Base-by-base conservation (phyloP, 2,797 vertebrate genomes). In the Xenentodon cancila region DNA sequence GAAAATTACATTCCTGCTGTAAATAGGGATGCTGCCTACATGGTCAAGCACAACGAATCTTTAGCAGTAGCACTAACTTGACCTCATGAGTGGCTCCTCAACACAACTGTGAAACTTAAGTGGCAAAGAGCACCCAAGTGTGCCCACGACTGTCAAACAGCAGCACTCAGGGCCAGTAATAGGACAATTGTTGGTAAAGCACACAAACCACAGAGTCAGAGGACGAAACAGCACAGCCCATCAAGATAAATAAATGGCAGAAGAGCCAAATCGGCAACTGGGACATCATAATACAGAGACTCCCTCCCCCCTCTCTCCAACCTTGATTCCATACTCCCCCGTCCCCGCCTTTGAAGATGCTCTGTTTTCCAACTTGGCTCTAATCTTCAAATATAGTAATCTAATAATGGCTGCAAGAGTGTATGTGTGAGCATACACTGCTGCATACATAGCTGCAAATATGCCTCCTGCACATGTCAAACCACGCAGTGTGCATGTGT, bases 201-300 rank as follows among this genome's bases (percentile, higher is more conserved):
- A 50, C 60, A 53, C 72, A 67, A 75, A 71, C 37, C 27, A 21
- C 64, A 32, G 78, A 84, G 76, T 77, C 83, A 82, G 64, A 58
- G 22, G 80, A 88, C 77, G 25, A 71, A 80, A 79, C 85, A 77
- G 74, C 47, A 15, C 61, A 82, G 81, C 46, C 65, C 45, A 84
- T 83, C 51, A 20, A 65, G 82, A 79, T 78, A 87, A 90, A 88
- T 92, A 90, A 93, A 87, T 88, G 80, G 91, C 67, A 75, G 81
- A 80, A 78, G 79, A 87, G 46, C 64, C 63, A 83, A 82, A 81
- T 80, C 73, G 56, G 79, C 81, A 88, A 90, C 85, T 85, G 82
- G 89, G 77, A 79, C 90, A 87, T 91, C 90, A 85, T 80, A 88
- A 80, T 75, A 69, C 66, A 75, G 61, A 85, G 62, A 67, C 53